phyloP scores from a whole-genome alignment of 2,113 vertebrate species.

The Sitta europaea region DNA sequence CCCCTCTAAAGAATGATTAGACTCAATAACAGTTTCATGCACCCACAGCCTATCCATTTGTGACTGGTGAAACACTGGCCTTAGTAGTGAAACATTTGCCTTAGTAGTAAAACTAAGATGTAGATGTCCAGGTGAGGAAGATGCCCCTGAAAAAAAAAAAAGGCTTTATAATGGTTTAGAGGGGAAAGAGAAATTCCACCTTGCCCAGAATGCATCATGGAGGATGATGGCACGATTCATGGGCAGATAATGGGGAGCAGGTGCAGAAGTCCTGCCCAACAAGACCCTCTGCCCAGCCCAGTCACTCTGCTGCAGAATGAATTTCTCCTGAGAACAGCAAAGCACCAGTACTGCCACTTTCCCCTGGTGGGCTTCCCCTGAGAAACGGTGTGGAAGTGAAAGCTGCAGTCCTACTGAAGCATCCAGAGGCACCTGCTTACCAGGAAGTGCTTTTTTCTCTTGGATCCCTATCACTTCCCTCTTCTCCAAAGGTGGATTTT shows the following conservation, averaged over 20 bases:
- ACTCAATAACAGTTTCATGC: background rate
- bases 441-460: background rate
- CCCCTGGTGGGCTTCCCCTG: background rate
- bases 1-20: background rate
- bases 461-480: background rate
- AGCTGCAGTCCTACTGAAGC: background rate
- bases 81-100: background rate
- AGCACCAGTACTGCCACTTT: background rate
- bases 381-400: background rate
- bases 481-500: background rate
- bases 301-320: rapidly evolving
- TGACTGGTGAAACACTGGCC: background rate
- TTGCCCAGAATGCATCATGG: background rate
- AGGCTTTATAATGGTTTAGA: background rate
- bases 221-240: background rate
- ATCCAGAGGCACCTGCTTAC: background rate
- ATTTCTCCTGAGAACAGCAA: background rate
- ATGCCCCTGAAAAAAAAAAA: background rate
- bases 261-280: background rate
- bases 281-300: background rate
- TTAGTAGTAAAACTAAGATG: background rate
- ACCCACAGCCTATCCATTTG: background rate
- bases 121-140: background rate
- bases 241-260: background rate
- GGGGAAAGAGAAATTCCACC: background rate